Evolutionary conservation across 2,113 vertebrate genomes (phyloP).

Genomic region (Clarias batrachus): DNA sequence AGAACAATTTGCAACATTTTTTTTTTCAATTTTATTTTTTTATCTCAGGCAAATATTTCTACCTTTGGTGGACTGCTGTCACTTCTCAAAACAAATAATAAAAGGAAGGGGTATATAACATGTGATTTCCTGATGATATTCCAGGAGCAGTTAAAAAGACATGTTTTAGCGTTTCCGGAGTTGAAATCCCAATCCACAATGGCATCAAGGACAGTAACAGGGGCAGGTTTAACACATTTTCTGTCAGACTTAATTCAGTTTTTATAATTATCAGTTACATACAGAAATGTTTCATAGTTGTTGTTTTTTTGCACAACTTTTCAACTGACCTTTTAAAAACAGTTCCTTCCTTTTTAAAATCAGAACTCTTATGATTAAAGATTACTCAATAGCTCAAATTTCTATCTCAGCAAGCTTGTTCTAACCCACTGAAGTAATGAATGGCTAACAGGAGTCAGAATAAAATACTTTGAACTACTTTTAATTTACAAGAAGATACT

Average conservation of each 20-base stretch:
- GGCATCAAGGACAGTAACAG: neutral
- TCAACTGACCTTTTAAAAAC: neutral
- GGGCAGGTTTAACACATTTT: neutral
- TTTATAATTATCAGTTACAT: neutral
- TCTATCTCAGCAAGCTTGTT: neutral
- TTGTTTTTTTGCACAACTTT: neutral
- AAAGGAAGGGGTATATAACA: neutral
- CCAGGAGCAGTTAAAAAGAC: neutral
- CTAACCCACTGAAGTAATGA: neutral
- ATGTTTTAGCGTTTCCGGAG: neutral
- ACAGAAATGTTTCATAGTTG: neutral
- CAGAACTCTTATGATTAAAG: neutral
- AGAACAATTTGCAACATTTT: neutral
- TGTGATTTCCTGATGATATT: slow-evolving; percentile 5
- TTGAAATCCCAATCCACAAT: neutral
- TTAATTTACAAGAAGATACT: neutral
- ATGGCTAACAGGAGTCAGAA: neutral
- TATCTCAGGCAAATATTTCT: neutral
- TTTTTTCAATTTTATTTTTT: neutral
- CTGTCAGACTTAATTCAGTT: neutral
- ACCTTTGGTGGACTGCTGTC: neutral
- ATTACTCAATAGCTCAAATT: neutral
- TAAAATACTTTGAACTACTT: neutral
- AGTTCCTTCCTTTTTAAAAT: neutral
- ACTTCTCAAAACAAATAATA: neutral